phyloP scores from a whole-genome alignment of 2,888 invertebrate genomes.

The Tachina grossa region DNA sequence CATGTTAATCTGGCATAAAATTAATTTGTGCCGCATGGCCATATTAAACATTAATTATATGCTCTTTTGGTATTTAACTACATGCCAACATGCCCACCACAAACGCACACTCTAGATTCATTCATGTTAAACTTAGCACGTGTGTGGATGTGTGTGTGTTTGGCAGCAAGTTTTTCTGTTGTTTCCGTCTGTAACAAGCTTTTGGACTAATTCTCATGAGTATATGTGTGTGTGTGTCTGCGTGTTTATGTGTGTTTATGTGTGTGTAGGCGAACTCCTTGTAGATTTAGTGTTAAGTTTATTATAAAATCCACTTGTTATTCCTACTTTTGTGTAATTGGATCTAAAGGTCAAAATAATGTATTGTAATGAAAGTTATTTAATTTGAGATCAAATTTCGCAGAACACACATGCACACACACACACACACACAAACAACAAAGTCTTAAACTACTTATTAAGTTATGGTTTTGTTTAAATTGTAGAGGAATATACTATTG shows the following conservation, averaged over 20 bases:
- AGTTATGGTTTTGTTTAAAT: conserved; percentile 30
- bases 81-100: conserved; percentile 6
- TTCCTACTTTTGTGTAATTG: conserved; percentile 59
- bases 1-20: conserved; percentile 71
- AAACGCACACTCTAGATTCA: background rate
- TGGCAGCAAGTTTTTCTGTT: conserved; percentile 1
- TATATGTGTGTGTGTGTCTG: background rate
- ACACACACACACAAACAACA: background rate
- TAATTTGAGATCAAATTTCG: conserved; percentile 33
- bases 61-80: conserved; percentile 51
- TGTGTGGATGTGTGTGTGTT: background rate
- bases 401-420: background rate
- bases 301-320: conserved; percentile 68
- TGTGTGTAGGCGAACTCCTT: conserved; percentile 35
- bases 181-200: background rate
- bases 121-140: background rate
- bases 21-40: conserved; percentile 71
- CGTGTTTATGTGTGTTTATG: background rate
- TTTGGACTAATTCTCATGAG: background rate
- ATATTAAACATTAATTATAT: conserved; percentile 70
- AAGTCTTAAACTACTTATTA: conserved; percentile 35
- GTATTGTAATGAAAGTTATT: conserved; percentile 51
- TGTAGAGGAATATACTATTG: background rate
- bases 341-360: conserved; percentile 66
- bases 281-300: conserved; percentile 63